Conservation (phyloP, 2,888 invertebrate species). For the Leucoma salicis region DNA sequence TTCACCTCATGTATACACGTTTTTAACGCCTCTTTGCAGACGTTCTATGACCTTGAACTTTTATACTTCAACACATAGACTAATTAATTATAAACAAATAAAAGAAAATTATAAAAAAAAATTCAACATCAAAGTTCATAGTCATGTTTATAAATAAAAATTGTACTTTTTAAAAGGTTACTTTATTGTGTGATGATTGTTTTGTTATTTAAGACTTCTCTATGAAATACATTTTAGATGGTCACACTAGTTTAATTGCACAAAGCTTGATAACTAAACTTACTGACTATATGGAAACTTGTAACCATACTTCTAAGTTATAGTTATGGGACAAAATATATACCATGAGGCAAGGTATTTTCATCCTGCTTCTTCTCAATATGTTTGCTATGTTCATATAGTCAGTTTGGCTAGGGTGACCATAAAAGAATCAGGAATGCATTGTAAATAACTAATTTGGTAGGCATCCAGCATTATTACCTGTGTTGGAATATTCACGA, state of each 20-base stretch:
- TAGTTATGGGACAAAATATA: background rate
- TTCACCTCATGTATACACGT: slow-evolving; percentile 65
- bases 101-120: background rate
- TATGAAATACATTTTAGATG: slow-evolving; percentile 44
- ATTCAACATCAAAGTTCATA: slow-evolving; percentile 38
- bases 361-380: too few species aligned
- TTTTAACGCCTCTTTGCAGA: slow-evolving; percentile 45
- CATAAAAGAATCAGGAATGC: slow-evolving; percentile 62
- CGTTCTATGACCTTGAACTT: slow-evolving; percentile 46
- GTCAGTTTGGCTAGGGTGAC: slow-evolving; percentile 55
- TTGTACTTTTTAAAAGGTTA: slow-evolving; percentile 69
- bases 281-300: slow-evolving; percentile 39
- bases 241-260: slow-evolving; percentile 53
- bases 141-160: slow-evolving; percentile 49
- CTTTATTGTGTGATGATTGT: slow-evolving; percentile 74
- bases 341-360: too few species aligned
- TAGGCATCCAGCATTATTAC: slow-evolving; percentile 65
- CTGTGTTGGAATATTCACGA: slow-evolving; percentile 56
- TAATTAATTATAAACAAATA: background rate
- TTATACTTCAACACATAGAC: background rate
- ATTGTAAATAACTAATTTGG: slow-evolving; percentile 77
- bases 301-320: background rate
- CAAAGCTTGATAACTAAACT: slow-evolving; percentile 40
- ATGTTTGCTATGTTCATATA: too few species aligned
- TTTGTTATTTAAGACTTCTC: slow-evolving; percentile 63